These are phyloP conservation scores for Zeuzera pyrina DNA, from an alignment of 2,888 invertebrate genomes.

Conservation along the genomic window DNA sequence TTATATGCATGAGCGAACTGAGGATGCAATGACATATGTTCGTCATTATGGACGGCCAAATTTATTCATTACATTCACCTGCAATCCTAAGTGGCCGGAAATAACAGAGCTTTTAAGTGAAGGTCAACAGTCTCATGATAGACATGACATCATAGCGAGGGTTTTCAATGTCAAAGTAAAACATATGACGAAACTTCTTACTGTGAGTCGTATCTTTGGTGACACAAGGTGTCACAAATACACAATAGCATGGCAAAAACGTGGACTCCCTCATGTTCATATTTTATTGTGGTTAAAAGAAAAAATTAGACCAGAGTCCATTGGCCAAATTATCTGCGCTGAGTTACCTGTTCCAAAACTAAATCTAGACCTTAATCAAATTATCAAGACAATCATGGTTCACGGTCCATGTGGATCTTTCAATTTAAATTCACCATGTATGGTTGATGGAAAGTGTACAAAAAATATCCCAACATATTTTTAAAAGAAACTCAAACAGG, in stretches of 20 bases:
- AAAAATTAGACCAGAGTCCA: conserved; percentile 6
- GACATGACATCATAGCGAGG: conserved; percentile 4
- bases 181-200: conserved; percentile 11
- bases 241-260: conserved; percentile 18
- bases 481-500: conserved; percentile 24
- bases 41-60: no score
- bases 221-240: conserved; percentile 4
- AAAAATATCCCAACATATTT: conserved; percentile 1
- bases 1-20: conserved; percentile 18
- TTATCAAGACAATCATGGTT: conserved; percentile 4
- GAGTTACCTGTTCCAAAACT: no score
- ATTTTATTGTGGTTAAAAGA: conserved; percentile 6
- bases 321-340: conserved; percentile 4
- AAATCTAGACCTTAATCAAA: conserved; percentile 2
- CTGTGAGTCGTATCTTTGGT: conserved; percentile 4
- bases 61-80: no score
- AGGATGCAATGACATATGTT: conserved; percentile 15
- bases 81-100: no score
- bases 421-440: conserved; percentile 7
- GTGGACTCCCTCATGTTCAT: conserved; percentile 17
- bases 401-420: conserved; percentile 4
- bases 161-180: conserved; percentile 14
- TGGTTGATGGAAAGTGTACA: conserved; percentile 7
- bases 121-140: conserved; percentile 19
- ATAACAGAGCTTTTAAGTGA: not conserved